Conservation (phyloP, 2,888 invertebrate genomes). For the Podotricha telesiphe region DNA sequence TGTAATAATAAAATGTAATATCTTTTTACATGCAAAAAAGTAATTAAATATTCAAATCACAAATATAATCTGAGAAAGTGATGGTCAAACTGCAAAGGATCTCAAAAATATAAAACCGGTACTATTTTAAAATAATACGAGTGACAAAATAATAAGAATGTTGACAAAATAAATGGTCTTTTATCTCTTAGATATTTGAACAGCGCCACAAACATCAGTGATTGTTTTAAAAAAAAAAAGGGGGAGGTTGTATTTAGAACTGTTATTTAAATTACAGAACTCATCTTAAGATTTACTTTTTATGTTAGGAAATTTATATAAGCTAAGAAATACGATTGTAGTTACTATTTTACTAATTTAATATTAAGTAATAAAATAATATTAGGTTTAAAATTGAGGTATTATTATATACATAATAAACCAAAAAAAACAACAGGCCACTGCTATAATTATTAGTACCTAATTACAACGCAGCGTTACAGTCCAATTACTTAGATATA, state of each 20-base stretch:
- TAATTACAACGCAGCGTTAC: too few species aligned
- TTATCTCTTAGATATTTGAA: not conserved
- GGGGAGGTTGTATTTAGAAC: not conserved
- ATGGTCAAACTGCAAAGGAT: not conserved
- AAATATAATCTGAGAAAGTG: not conserved
- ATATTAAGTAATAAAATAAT: too few species aligned
- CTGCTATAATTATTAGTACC: too few species aligned
- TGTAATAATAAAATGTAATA: not conserved
- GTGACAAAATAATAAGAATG: not conserved
- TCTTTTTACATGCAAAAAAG: not conserved
- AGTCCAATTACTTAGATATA: too few species aligned
- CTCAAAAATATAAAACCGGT: slow-evolving; percentile 8
- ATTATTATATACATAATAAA: too few species aligned
- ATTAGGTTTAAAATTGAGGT: too few species aligned
- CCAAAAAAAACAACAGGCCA: too few species aligned
- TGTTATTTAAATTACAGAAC: not conserved
- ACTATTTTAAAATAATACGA: not conserved
- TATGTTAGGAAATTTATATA: not conserved
- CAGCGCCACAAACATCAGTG: not conserved
- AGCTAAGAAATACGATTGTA: too few species aligned
- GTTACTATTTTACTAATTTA: too few species aligned
- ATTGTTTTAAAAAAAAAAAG: not conserved
- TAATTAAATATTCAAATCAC: not conserved
- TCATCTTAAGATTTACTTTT: not conserved
- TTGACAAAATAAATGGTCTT: not conserved